Evolutionary conservation across 1,140 invertebrate species (phyloP), one percentile per base, ranked within the genome.

Genomic region (Heliconius melpomene): DNA sequence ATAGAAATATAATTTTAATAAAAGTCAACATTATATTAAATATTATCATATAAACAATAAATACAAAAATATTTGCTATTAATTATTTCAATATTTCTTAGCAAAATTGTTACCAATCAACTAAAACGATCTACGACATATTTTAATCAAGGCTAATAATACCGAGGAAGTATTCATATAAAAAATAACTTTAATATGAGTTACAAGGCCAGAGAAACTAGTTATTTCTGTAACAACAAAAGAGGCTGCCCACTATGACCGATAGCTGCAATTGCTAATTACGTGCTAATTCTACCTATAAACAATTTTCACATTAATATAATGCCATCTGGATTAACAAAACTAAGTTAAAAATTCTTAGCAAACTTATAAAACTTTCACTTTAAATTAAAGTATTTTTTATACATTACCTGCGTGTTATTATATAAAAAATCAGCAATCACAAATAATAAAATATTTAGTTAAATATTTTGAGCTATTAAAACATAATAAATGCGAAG

Each of bases 141-240:
- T 72, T 77, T 80, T 77, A 52, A n/a, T 40, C 78, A 85, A 83
- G 79, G 81, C 74, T 83, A 75, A 57, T 78, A 38, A 66, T 75
- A 71, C n/a, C 57, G 40, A 87, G 83, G 83, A 88, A 83, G 80
- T 83, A 78, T 78, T 76, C 46, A 20, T 36, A 66, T 79, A 70
- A 75, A 72, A 79, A 75, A 78, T 66, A 84, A 66, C 60, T 66
- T 66, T 66, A 66, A 66, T n/a, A 32, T 71, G 60, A 72, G 75
- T 72, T 72, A 78, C 81, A 87, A 87, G 85, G 85, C 83, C 84
- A 79, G 3, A 66, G n/a, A 83, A 88, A 89, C 88, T 75, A 26
- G 46, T 60, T 72, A 83, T 87, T 86, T 84, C 60, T 66, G 18
- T 29, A 29, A 66, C 60, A 66, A 66, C 60, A 29, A 66, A 66